Conservation (phyloP, 1,140 invertebrate genomes). For the Mycetomoellerius zeteki region DNA sequence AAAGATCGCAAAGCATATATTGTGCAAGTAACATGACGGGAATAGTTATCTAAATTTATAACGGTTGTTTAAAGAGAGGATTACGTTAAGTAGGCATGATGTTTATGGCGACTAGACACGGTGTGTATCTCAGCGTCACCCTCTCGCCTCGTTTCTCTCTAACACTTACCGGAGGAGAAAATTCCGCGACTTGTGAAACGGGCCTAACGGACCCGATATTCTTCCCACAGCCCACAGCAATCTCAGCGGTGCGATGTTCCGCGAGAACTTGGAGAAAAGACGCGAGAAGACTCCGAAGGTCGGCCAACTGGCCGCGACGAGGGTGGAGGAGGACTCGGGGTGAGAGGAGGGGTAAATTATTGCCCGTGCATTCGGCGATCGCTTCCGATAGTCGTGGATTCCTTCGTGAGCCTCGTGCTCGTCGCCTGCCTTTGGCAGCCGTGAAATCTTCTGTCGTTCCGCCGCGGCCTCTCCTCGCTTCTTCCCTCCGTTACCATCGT, state of each 20-base stretch:
- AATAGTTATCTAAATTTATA: background rate
- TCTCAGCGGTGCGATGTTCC: conserved; percentile 42
- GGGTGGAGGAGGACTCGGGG: conserved; percentile 45
- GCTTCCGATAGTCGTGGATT: conserved; percentile 84
- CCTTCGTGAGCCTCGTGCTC: conserved; percentile 72
- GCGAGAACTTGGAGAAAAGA: conserved; percentile 52
- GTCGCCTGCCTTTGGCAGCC: conserved; percentile 73
- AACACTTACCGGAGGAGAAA: conserved; percentile 33
- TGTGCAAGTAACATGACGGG: background rate
- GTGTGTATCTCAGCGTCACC: conserved; percentile 15
- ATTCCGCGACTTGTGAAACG: conserved; percentile 59
- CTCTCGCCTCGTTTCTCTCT: conserved; percentile 38
- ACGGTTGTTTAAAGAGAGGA: background rate
- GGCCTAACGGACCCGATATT: conserved; percentile 53
- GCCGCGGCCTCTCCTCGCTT: conserved; percentile 52
- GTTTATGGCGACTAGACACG: conserved; percentile 22
- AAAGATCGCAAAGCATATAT: no score
- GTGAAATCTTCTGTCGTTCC: conserved; percentile 76
- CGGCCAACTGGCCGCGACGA: conserved; percentile 18
- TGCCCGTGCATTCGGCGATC: conserved; percentile 80
- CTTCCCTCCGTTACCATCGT: conserved; percentile 25
- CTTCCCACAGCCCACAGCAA: conserved; percentile 59
- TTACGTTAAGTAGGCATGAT: conserved; percentile 15
- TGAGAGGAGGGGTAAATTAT: conserved; percentile 78
- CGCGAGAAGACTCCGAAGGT: conserved; percentile 50